phyloP scores from a whole-genome alignment of 2,888 invertebrate species.

The Unio pictorum region DNA sequence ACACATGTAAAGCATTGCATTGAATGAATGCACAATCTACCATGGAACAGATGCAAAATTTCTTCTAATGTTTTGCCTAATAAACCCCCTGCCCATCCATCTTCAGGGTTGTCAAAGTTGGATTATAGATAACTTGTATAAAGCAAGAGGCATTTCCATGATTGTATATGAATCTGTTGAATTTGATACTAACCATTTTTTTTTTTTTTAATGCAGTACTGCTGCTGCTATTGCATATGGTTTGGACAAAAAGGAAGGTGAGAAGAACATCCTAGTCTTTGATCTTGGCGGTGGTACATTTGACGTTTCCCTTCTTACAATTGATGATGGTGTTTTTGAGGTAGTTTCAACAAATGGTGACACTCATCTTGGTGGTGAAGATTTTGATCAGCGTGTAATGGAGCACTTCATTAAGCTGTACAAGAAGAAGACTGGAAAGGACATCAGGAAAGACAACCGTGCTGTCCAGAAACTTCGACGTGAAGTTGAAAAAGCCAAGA shows the following conservation, averaged over 20 bases:
- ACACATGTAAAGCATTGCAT: not conserved
- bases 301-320: conserved; percentile 97
- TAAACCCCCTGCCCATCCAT: too few relatives aligned
- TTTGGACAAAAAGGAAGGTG: conserved; percentile 95
- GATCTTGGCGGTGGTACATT: conserved; percentile 99
- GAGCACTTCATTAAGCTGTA: conserved; percentile 98
- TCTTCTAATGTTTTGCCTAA: too few relatives aligned
- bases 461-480: conserved; percentile 96
- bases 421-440: conserved; percentile 99
- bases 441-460: conserved; percentile 91
- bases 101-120: too few relatives aligned
- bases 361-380: conserved; percentile 98
- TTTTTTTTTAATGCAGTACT: conserved; percentile 74
- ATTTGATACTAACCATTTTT: not conserved
- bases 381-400: conserved; percentile 98
- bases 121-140: too few relatives aligned
- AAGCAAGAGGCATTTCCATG: not conserved
- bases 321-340: conserved; percentile 99
- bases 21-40: not conserved
- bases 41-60: not conserved
- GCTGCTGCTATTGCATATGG: conserved; percentile 98
- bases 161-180: not conserved
- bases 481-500: conserved; percentile 97
- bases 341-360: conserved; percentile 89
- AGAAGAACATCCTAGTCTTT: conserved; percentile 98